A percentile compares a stretch with the other conserved stretches of the same genome.
These are phyloP conservation scores for Alloplasta piceator DNA, from an alignment of 2,888 invertebrate genomes.

Conservation along the genomic window DNA sequence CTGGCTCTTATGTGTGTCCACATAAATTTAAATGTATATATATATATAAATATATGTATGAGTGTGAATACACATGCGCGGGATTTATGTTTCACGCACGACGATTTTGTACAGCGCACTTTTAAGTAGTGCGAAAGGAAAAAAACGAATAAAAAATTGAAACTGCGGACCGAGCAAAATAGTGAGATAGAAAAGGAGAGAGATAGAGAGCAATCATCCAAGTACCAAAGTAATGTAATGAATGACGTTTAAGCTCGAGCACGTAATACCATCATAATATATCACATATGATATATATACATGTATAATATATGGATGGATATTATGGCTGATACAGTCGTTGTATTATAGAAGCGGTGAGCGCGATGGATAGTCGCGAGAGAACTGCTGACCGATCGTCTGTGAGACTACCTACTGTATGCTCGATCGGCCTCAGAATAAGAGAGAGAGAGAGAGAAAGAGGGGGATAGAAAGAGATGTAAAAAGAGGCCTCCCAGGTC, in stretches of 20 bases:
- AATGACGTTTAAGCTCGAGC: conserved; percentile 30
- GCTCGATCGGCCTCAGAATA: conserved; percentile 56
- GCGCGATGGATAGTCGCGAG: conserved; percentile 46
- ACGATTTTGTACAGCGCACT: conserved; percentile 31
- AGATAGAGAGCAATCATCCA: conserved; percentile 25
- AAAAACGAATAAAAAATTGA: conserved; percentile 46
- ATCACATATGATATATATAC: conserved; percentile 14
- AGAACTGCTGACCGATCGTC: conserved; percentile 65
- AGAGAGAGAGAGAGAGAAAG: conserved; percentile 25
- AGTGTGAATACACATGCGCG: conserved; percentile 3
- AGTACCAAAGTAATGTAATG: conserved; percentile 1
- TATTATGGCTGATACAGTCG: conserved; percentile 3
- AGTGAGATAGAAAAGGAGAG: not conserved
- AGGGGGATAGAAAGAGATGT: conserved; percentile 6
- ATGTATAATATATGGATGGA: not conserved
- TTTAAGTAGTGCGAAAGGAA: conserved; percentile 45
- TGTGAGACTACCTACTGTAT: conserved; percentile 53
- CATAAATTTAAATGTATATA: not conserved
- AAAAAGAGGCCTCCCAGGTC: conserved; percentile 79
- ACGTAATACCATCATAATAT: conserved; percentile 34
- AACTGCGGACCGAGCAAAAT: conserved; percentile 34
- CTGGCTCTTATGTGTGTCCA: not conserved
- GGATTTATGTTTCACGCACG: conserved; percentile 23
- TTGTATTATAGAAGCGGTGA: conserved; percentile 29
- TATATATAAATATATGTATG: not conserved